These are phyloP conservation scores for Coremacera marginata DNA, from an alignment of 2,888 invertebrate species.

Conservation along the genomic window DNA sequence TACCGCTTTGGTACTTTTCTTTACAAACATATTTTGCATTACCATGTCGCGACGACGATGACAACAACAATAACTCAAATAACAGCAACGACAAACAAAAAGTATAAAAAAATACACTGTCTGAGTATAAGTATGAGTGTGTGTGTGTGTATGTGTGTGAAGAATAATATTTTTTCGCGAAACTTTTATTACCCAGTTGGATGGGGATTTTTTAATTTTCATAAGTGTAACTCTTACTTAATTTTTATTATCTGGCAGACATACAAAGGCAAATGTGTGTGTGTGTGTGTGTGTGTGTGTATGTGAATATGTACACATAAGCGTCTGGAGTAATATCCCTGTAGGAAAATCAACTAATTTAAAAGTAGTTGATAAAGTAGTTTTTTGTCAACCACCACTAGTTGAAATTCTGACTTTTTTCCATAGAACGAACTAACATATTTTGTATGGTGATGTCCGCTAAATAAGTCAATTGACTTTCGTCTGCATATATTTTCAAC, in stretches of 20 bases:
- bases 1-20: background rate
- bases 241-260: slow-evolving; percentile 53
- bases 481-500: too few relatives aligned
- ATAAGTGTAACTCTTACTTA: slow-evolving; percentile 57
- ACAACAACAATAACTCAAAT: background rate
- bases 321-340: background rate
- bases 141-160: background rate
- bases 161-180: background rate
- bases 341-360: too few relatives aligned
- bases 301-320: background rate
- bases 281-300: slow-evolving; percentile 2
- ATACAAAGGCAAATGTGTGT: background rate
- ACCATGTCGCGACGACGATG: background rate
- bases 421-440: too few relatives aligned
- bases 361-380: too few relatives aligned
- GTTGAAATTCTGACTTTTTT: too few relatives aligned
- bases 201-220: slow-evolving; percentile 59
- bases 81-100: background rate
- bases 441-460: too few relatives aligned
- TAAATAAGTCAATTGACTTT: too few relatives aligned
- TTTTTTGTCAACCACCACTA: too few relatives aligned
- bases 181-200: slow-evolving; percentile 43
- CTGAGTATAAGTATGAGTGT: background rate
- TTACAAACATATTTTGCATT: background rate
- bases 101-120: background rate